These are phyloP conservation scores for Andrena minutula DNA, from an alignment of 2,888 invertebrate genomes.

Conservation along the genomic window DNA sequence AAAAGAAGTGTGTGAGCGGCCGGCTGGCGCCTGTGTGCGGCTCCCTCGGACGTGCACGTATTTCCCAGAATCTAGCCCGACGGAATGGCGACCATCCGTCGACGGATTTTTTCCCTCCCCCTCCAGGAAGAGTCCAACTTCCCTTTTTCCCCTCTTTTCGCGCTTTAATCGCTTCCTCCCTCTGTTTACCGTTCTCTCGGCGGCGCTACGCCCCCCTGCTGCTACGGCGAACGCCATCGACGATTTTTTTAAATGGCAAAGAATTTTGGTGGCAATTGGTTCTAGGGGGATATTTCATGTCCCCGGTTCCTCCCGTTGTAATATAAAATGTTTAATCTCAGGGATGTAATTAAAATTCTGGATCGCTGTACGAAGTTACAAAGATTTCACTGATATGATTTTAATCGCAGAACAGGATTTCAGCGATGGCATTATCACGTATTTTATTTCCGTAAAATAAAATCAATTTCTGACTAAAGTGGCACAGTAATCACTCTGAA, in stretches of 20 bases:
- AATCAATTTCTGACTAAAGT: no score
- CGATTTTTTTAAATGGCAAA: slow-evolving; percentile 31
- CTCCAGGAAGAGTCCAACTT: slow-evolving; percentile 43
- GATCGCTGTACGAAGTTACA: neutral
- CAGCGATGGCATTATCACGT: no score
- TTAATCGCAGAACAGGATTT: no score
- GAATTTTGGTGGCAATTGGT: slow-evolving; percentile 35
- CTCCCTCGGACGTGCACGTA: slow-evolving; percentile 33
- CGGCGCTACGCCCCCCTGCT: slow-evolving; percentile 29
- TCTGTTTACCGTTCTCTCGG: slow-evolving; percentile 58
- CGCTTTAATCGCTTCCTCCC: slow-evolving; percentile 58
- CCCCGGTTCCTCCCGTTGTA: no score
- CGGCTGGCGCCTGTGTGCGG: slow-evolving; percentile 8
- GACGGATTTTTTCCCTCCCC: slow-evolving; percentile 52
- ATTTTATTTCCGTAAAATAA: no score
- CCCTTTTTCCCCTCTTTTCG: slow-evolving; percentile 39
- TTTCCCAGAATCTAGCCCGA: slow-evolving; percentile 53
- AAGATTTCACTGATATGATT: no score
- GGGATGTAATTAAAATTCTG: no score
- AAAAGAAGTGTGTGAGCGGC: slow-evolving; percentile 18
- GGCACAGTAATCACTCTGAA: no score
- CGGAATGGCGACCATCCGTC: slow-evolving; percentile 70
- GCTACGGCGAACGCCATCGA: slow-evolving; percentile 35
- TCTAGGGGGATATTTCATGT: neutral
- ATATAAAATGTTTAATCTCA: no score